Conservation (phyloP, 2,888 invertebrate genomes). For the Thalpophila matura region DNA sequence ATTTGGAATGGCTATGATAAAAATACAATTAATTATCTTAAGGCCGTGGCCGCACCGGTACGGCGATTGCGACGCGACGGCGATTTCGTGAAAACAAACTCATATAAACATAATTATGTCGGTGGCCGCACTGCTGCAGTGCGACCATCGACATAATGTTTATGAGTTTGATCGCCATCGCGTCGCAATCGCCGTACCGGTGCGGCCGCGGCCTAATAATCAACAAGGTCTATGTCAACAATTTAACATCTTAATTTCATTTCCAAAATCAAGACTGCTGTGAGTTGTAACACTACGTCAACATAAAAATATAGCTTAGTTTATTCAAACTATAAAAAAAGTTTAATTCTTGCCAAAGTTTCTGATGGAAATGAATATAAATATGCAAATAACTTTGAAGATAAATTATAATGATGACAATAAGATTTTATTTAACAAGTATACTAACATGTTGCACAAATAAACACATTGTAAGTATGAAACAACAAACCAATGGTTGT, state of each 20-base stretch:
- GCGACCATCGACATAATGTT: too few relatives aligned
- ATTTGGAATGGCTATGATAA: slow-evolving; percentile 61
- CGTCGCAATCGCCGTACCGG: too few relatives aligned
- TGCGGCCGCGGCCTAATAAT: too few relatives aligned
- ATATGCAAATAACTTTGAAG: slow-evolving; percentile 70
- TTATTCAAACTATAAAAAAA: not conserved
- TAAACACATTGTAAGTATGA: not conserved
- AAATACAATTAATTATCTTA: slow-evolving; percentile 34
- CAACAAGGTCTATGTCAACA: slow-evolving; percentile 17
- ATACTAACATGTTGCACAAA: slow-evolving; percentile 2
- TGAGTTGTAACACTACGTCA: not conserved
- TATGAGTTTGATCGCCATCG: too few relatives aligned
- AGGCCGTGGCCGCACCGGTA: too few relatives aligned
- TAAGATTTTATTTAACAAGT: slow-evolving; percentile 6
- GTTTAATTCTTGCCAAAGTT: slow-evolving; percentile 2
- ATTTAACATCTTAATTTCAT: slow-evolving; percentile 21
- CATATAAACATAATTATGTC: too few relatives aligned
- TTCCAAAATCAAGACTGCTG: slow-evolving; percentile 15
- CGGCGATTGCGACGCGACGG: too few relatives aligned
- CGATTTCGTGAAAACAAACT: too few relatives aligned
- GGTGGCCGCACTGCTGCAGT: too few relatives aligned
- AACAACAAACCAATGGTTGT: too few relatives aligned
- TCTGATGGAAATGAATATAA: slow-evolving; percentile 41
- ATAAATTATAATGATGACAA: slow-evolving; percentile 67
- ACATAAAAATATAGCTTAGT: not conserved